Base-by-base conservation (phyloP, 2,797 vertebrate genomes). In the Anguilla marmorata region DNA sequence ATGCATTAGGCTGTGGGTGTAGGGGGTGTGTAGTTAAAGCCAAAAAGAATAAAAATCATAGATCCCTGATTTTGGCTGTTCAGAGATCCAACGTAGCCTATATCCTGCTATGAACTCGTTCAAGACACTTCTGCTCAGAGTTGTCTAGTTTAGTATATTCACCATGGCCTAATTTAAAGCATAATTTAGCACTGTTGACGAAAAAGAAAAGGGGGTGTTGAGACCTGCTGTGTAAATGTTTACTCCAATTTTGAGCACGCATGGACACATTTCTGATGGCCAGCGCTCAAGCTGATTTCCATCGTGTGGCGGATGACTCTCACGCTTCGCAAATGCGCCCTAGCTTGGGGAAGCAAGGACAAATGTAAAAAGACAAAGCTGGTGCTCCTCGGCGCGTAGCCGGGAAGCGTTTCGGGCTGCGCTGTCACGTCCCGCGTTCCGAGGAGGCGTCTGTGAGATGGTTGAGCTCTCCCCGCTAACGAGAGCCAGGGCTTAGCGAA, bases 301-400 rank as follows among this genome's bases (percentile, higher is more conserved):
- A 27, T n/a, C 16, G 2, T n/a, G 21, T 48, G 24, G 50, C 45
- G 7, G 79, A 82, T 80, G 37, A 45, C 19, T 37, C 19, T 24
- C 21, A 12, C 9, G 79, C 79, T 82, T 82, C 50, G n/a, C 37
- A 79, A 79, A 79, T 7, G 30, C 74, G 30, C n/a, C 24, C 16
- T 41, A 45, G 33, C 21, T 45, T 9, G 79, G 24, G 0, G 41
- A 82, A 14, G 41, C 79, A 50, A n/a, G 19, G 45, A 21, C 37
- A 79, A n/a, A 82, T n/a, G 21, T 82, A n/a, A 82, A 50, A 82
- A 50, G 21, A n/a, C 79, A 50, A 50, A 82, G 79, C 79, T n/a
- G 41, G 21, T n/a, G 3, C 41, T 50, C n/a, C 9, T 9, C 45
- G 24, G 45, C 16, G 45, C 45, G 4, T 50, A 7, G 41, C 19